Conservation (phyloP, 92 coral and sea anemone species). For the Montipora capitata region DNA sequence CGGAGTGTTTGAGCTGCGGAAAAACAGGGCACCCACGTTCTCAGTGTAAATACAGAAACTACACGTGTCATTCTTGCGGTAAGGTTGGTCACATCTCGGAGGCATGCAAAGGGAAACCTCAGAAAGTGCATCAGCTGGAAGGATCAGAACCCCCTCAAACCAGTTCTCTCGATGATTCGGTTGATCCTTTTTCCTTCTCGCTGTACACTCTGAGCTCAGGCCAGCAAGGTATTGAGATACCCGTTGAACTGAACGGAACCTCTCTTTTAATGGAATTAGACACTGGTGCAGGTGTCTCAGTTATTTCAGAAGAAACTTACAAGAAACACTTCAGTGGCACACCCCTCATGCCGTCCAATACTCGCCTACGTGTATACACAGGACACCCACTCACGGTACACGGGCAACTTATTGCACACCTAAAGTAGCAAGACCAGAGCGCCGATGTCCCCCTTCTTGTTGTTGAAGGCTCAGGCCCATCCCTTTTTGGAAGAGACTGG, state of each 20-base stretch:
- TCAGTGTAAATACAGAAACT: slow-evolving; percentile 42
- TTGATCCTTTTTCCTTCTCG: slow-evolving; percentile 37
- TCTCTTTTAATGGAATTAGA: slow-evolving; percentile 29
- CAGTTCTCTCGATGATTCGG: not conserved
- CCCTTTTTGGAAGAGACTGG: too few relatives aligned
- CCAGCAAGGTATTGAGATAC: slow-evolving; percentile 42
- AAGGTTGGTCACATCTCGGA: slow-evolving; percentile 20
- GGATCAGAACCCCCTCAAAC: slow-evolving; percentile 37
- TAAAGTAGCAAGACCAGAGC: too few relatives aligned
- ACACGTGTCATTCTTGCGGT: slow-evolving; percentile 38
- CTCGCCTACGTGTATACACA: slow-evolving; percentile 24
- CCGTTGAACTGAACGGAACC: slow-evolving; percentile 57
- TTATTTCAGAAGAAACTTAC: not conserved
- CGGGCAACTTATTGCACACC: slow-evolving; percentile 55
- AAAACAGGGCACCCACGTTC: slow-evolving; percentile 31
- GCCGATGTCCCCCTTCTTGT: too few relatives aligned
- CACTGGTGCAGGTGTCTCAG: too few relatives aligned
- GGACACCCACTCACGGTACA: slow-evolving; percentile 48
- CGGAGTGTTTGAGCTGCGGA: slow-evolving; percentile 33
- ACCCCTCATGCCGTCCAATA: not conserved
- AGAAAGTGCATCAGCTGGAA: slow-evolving; percentile 17
- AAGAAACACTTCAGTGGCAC: not conserved
- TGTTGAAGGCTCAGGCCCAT: too few relatives aligned
- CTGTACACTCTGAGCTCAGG: slow-evolving; percentile 13
- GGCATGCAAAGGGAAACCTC: too few relatives aligned